Percentiles rank a stretch among this genome's conserved stretches.
Evolutionary conservation across 2,797 vertebrate genomes (phyloP).

Genomic region (Antrozous pallidus): DNA sequence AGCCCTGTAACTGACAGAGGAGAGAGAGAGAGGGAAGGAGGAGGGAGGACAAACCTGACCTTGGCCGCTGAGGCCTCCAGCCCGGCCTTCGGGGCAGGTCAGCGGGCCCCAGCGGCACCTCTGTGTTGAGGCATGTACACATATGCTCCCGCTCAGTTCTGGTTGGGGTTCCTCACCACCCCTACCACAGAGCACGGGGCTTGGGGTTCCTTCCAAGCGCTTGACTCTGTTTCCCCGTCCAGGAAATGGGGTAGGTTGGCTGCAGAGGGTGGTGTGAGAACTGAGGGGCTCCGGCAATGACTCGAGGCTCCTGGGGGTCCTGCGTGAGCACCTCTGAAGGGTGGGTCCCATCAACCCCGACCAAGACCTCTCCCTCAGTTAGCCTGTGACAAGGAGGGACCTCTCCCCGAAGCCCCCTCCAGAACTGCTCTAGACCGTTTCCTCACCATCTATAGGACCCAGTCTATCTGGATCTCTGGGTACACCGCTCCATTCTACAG

Average conservation of each 20-base stretch:
- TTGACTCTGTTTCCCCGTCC: not conserved
- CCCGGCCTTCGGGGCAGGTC: not conserved
- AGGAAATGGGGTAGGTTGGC: not conserved
- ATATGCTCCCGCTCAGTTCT: not conserved
- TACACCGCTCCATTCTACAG: not conserved
- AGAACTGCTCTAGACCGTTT: not conserved
- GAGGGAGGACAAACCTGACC: rapidly evolving
- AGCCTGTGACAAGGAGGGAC: not conserved
- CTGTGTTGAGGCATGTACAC: not conserved
- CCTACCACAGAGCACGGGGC: not conserved
- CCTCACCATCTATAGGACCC: rapidly evolving
- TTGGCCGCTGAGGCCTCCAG: not conserved
- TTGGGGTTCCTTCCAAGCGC: not conserved
- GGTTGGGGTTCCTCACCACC: not conserved
- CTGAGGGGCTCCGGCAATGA: rapidly evolving
- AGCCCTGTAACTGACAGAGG: not conserved
- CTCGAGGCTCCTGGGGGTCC: not conserved
- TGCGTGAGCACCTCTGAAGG: not conserved
- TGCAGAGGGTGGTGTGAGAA: not conserved
- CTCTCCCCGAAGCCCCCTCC: not conserved
- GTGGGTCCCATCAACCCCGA: rapidly evolving
- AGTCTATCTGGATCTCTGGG: not conserved
- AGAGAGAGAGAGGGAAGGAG: too few species aligned
- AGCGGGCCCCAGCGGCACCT: not conserved
- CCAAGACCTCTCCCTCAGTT: not conserved